Evolutionary conservation across 2,797 vertebrate species (phyloP), one percentile per base, ranked within the genome.

Genomic region (Gallinago stenura): DNA sequence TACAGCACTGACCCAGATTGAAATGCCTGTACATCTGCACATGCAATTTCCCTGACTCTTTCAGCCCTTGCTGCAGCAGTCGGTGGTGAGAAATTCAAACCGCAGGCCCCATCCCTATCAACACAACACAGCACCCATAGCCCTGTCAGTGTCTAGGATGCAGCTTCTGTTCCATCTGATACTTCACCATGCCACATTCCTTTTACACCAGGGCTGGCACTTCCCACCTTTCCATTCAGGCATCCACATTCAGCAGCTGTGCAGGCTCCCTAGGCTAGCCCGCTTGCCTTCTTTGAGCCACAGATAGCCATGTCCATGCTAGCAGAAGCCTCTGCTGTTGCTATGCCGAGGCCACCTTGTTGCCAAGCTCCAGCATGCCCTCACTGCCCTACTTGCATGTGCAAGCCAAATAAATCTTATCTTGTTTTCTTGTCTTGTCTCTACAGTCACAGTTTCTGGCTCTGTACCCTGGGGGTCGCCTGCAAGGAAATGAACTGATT

Each of bases 311-410:
- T 15, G 41, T 83, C 88, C n/a, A 56, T 16, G 37, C 86, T 82
- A 16, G 69, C 88, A 39, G 72, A 89, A 46, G 60, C 83, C 17
- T 48, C 93, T 75, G 76, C 91, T 21, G 78, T 50, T 78, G 91
- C 83, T 62, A 77, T 56, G 90, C 88, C 88, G 53, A 84, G 51
- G 48, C 73, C 88, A 46, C 76, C 17, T 0, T 4, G 12, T 13
- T 76, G 87, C 50, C 80, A 90, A 33, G 37, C 60, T 79, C 81
- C 87, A 66, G 85, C 64, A 3, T 31, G 37, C 9, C 56, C 92
- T 71, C 69, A 76, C 9, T 70, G 96, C n/a, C 78, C 91, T 57
- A 70, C 89, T 37, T 93, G 10, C 53, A 88, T 66, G 48, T 96
- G 69, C 37, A 7, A 3, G 39, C 76, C 70, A 82, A 76, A 73